These are phyloP conservation scores for Philypnodon macrostomus DNA, from an alignment of 2,797 vertebrate species.

Conservation along the genomic window DNA sequence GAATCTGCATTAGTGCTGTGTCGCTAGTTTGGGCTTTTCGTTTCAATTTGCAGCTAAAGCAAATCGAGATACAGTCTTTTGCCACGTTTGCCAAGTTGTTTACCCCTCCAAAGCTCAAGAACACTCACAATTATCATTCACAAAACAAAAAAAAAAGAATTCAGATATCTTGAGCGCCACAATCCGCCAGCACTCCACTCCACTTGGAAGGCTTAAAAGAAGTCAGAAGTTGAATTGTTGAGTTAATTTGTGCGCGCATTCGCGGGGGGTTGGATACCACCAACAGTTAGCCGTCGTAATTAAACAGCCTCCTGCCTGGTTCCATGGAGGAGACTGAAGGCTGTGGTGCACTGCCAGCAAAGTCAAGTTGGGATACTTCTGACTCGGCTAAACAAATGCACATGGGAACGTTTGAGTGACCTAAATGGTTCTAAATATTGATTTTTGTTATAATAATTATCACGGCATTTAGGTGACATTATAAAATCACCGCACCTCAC, in stretches of 20 bases:
- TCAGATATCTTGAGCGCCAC: slow-evolving; percentile 49
- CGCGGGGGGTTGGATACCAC: slow-evolving; percentile 62
- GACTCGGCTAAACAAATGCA: slow-evolving; percentile 39
- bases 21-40: slow-evolving; percentile 54
- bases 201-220: slow-evolving; percentile 62
- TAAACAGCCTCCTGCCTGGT: slow-evolving; percentile 67
- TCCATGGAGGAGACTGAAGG: slow-evolving; percentile 15
- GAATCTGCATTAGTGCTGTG: slow-evolving; percentile 63
- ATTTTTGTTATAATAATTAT: no score
- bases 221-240: slow-evolving; percentile 60
- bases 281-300: slow-evolving; percentile 63
- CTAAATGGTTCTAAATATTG: no score
- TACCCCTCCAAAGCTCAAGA: slow-evolving; percentile 66
- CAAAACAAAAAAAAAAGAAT: slow-evolving; percentile 29
- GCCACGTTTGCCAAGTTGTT: slow-evolving; percentile 64
- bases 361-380: slow-evolving; percentile 46
- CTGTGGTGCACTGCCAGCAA: slow-evolving; percentile 43
- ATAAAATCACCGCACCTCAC: no score
- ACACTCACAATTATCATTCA: slow-evolving; percentile 71
- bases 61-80: slow-evolving; percentile 55
- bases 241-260: slow-evolving; percentile 62
- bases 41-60: slow-evolving; percentile 70
- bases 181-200: slow-evolving; percentile 60
- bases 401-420: slow-evolving; percentile 48
- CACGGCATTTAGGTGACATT: no score